These are phyloP conservation scores for Acromyrmex echinatior DNA, from an alignment of 1,140 invertebrate genomes.

Conservation along the genomic window DNA sequence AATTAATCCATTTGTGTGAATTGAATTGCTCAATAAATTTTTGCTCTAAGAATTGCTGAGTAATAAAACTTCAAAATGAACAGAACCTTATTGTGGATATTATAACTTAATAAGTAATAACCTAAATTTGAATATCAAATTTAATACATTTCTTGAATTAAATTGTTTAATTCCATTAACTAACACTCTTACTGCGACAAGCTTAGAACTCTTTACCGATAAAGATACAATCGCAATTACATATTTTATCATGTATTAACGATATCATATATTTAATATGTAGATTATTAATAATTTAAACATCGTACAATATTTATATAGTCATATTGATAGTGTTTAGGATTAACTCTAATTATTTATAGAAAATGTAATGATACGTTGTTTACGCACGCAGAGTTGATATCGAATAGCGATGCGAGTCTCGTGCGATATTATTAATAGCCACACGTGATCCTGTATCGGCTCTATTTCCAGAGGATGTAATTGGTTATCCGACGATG, in stretches of 20 bases:
- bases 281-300: not conserved
- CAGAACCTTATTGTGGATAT: no score
- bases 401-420: constrained; percentile 13
- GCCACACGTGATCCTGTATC: constrained; percentile 38
- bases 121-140: no score
- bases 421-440: constrained; percentile 44
- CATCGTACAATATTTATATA: not conserved
- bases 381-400: not conserved
- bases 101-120: no score
- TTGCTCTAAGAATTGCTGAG: no score
- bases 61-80: no score
- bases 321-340: not conserved
- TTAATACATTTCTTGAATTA: no score
- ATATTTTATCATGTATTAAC: not conserved
- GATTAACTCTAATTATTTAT: not conserved
- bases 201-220: not conserved
- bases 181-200: not conserved
- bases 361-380: not conserved
- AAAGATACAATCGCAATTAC: not conserved
- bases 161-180: not conserved
- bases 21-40: no score
- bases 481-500: constrained; percentile 58
- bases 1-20: no score
- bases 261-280: not conserved
- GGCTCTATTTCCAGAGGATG: constrained; percentile 58